Evolutionary conservation across 1,140 invertebrate genomes (phyloP).

Genomic region (Bombyx mandarina): DNA sequence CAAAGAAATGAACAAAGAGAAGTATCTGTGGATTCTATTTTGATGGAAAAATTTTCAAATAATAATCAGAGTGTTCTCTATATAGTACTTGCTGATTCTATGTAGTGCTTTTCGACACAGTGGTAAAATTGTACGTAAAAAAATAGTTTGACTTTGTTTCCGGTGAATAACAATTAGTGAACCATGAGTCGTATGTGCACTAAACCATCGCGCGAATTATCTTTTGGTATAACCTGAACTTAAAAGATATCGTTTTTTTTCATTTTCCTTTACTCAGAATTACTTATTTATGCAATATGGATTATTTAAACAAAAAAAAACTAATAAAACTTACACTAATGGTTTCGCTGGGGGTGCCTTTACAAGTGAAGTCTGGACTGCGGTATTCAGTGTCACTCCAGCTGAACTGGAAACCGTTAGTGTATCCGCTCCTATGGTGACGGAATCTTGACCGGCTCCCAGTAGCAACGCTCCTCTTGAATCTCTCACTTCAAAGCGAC

Average conservation of each 20-base stretch:
- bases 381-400: slow-evolving; percentile 86
- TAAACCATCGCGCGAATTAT: background rate
- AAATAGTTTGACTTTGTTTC: too few relatives aligned
- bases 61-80: too few relatives aligned
- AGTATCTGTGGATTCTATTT: too few relatives aligned
- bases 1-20: too few relatives aligned
- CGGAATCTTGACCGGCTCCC: slow-evolving; percentile 85
- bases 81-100: too few relatives aligned
- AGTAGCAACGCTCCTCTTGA: slow-evolving; percentile 83
- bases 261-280: background rate
- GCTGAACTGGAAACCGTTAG: slow-evolving; percentile 85
- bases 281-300: background rate
- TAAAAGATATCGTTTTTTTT: background rate
- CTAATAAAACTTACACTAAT: slow-evolving; percentile 76
- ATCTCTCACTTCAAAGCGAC: slow-evolving; percentile 86
- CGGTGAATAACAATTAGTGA: too few relatives aligned
- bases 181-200: too few relatives aligned
- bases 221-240: too few relatives aligned
- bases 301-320: background rate
- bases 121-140: too few relatives aligned
- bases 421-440: slow-evolving; percentile 86
- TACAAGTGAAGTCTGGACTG: slow-evolving; percentile 86
- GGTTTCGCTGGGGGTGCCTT: slow-evolving; percentile 85
- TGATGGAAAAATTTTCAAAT: too few relatives aligned
- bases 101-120: too few relatives aligned